Base-by-base conservation (phyloP, 2,113 vertebrate genomes). In the Brachypodius melanocephalos region DNA sequence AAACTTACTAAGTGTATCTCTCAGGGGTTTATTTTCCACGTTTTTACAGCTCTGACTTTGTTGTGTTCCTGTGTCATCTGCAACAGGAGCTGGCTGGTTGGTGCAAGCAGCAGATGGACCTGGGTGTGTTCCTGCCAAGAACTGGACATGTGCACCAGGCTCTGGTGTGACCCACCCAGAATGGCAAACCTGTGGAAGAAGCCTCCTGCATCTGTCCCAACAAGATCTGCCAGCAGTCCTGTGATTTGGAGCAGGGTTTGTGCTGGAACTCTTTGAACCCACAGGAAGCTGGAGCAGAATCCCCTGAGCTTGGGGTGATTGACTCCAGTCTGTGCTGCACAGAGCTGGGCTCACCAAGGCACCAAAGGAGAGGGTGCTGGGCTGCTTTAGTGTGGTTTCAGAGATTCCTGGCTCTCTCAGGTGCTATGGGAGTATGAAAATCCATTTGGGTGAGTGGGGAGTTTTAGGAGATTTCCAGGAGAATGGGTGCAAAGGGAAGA, bases 31-130 rank as follows among this genome's bases (percentile, higher is more conserved):
- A 12, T 82, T 89, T 52, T 73, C 40, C 20, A 3, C 0, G 0
- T 38, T 86, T 85, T 42, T 28, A 7, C n/a, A 96, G 78, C 79
- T 79, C 28, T 62, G 81, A 12, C 58, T 96, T 93, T 73, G 63
- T 40, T 94, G 76, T 77, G 46, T 77, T 68, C 32, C 80, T 55
- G 59, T n/a, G 6, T 71, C 74, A 85, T 77, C 85, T 97, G 95
- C 94, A 82, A 17, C 19, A 52, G 57, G 55, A 91, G 26, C 85
- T 25, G 95, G 97, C 90, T 89, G 72, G 85, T 49, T 62, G 96
- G 91, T 92, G 66, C 38, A 9, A 28, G 54, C 32, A 93, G 82
- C 97, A 98, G 97, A 98, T 96, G 97, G 97, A 55, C 75, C 88
- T 92, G 95, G 79, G 73, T 69, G 26, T 43, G 63, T 79, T 83